A percentile compares a stretch with the other conserved stretches of the same genome.
phyloP scores from a whole-genome alignment of 2,113 vertebrate species.

The Centrocercus urophasianus region DNA sequence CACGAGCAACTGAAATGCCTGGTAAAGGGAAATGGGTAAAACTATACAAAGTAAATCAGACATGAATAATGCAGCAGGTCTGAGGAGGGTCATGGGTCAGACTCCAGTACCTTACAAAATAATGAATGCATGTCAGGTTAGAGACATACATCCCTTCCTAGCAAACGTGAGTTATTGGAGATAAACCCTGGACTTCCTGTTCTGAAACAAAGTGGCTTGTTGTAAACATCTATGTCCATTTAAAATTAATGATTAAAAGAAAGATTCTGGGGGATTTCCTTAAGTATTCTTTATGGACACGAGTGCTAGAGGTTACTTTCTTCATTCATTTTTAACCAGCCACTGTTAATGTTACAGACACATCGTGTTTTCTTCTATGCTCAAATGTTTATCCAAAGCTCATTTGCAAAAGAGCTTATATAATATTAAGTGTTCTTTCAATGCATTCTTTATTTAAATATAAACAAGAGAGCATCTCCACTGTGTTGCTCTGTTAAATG shows the following conservation, averaged over 20 bases:
- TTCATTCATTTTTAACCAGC: conserved; percentile 72
- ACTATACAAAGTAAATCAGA: conserved; percentile 76
- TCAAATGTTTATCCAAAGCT: conserved; percentile 76
- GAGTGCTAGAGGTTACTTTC: conserved; percentile 69
- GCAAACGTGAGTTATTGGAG: conserved; percentile 77
- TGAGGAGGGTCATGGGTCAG: conserved; percentile 79
- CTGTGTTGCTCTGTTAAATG: background rate
- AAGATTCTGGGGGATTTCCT: conserved; percentile 60
- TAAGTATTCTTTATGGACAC: conserved; percentile 71
- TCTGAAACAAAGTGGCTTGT: conserved; percentile 65
- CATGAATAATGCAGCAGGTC: conserved; percentile 81
- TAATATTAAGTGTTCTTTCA: conserved; percentile 70
- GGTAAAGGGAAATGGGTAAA: conserved; percentile 73
- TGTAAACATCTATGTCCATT: conserved; percentile 59
- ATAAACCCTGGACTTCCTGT: conserved; percentile 79
- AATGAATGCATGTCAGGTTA: conserved; percentile 81
- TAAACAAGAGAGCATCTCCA: conserved; percentile 49
- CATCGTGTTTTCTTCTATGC: conserved; percentile 71
- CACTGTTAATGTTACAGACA: conserved; percentile 72
- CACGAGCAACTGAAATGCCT: conserved; percentile 50
- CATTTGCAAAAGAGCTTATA: conserved; percentile 75
- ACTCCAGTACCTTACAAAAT: conserved; percentile 74
- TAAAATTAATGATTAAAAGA: conserved; percentile 73
- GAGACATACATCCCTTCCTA: conserved; percentile 74
- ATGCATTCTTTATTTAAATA: conserved; percentile 46